phyloP scores from a whole-genome alignment of 1,140 invertebrate genomes.

The Coptotermes formosanus region DNA sequence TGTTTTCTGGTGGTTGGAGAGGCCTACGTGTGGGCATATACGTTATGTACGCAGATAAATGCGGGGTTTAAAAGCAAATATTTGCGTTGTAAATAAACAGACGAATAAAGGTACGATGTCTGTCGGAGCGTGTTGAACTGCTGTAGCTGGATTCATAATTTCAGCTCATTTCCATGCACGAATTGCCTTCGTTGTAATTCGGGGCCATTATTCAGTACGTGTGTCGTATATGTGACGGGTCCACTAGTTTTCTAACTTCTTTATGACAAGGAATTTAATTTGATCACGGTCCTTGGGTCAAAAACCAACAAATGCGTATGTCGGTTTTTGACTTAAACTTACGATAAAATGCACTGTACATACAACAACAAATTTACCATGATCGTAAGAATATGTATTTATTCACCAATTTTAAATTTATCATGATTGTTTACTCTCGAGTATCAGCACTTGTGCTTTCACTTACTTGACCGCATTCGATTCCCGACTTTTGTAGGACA shows the following conservation, averaged over 20 bases:
- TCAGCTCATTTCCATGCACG: background rate
- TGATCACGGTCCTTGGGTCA: no score
- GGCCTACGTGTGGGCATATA: background rate
- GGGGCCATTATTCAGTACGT: background rate
- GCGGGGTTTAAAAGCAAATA: background rate
- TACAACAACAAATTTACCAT: no score
- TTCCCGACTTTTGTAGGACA: no score
- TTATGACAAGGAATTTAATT: background rate
- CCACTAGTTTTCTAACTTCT: background rate
- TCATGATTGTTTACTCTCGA: no score
- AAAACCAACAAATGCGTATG: no score
- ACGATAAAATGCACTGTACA: no score
- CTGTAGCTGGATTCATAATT: background rate
- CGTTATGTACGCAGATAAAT: background rate
- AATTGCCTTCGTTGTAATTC: background rate
- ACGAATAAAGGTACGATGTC: background rate
- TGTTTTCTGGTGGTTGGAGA: background rate
- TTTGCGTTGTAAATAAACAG: constrained; percentile 1
- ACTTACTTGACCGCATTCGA: no score
- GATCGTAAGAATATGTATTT: no score
- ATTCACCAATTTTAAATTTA: no score
- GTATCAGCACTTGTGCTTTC: no score
- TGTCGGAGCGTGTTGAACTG: background rate
- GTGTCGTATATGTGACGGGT: background rate
- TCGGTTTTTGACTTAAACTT: no score